Percentiles rank a stretch among this genome's conserved stretches.
Evolutionary conservation across 2,113 vertebrate genomes (phyloP).

Genomic region (Tyto alba): DNA sequence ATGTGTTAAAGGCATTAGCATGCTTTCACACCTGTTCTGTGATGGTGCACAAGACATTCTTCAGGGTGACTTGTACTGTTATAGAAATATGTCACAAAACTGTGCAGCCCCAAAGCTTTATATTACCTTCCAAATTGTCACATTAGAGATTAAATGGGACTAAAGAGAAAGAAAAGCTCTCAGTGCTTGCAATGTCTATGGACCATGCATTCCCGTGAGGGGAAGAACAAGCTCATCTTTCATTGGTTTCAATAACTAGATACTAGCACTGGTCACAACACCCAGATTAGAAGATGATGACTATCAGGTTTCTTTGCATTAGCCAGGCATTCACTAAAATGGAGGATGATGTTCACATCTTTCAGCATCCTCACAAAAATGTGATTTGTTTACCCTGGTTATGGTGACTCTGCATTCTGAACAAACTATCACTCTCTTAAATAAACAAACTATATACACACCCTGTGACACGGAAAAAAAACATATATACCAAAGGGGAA

Average conservation of each 20-base stretch:
- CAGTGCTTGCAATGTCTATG: not conserved
- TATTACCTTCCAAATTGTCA: not conserved
- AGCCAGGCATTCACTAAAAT: not conserved
- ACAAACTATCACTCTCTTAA: not conserved
- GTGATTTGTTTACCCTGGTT: constrained; percentile 18
- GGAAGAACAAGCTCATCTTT: not conserved
- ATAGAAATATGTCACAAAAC: not conserved
- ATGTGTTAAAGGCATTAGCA: not conserved
- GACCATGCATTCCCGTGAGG: not conserved
- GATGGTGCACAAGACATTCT: not conserved
- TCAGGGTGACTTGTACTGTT: not conserved
- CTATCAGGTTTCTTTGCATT: not conserved
- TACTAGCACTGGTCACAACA: not conserved
- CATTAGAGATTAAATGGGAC: not conserved
- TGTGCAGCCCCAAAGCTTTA: not conserved
- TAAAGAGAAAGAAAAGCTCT: not conserved
- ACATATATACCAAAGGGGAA: not conserved
- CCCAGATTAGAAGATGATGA: not conserved
- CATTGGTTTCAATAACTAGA: not conserved
- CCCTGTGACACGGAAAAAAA: not conserved
- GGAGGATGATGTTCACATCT: not conserved
- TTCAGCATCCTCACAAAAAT: not conserved
- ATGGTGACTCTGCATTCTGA: not conserved
- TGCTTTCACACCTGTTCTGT: not conserved
- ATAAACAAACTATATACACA: not conserved